A percentile compares a stretch with the other conserved stretches of the same genome.
Evolutionary conservation across 1,140 invertebrate genomes (phyloP).

Genomic region (Formica selysi): DNA sequence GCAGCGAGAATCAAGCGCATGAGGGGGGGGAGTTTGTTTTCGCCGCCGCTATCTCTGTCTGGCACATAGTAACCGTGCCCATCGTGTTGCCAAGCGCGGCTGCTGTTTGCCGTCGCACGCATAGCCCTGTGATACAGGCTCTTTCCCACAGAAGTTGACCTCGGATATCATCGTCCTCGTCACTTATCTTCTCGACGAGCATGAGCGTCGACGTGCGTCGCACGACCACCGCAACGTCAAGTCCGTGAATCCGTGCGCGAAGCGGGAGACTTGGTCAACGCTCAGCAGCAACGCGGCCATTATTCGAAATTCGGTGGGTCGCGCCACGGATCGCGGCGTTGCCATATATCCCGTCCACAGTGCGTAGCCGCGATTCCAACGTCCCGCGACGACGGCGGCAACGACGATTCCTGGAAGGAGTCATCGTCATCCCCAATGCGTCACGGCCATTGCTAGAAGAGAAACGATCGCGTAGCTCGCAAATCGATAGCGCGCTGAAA

Average conservation of each 20-base stretch:
- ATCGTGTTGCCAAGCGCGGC: slow-evolving; percentile 71
- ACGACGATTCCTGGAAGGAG: slow-evolving; percentile 65
- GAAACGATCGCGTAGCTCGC: slow-evolving; percentile 15
- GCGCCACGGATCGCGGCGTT: slow-evolving; percentile 68
- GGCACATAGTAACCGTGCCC: slow-evolving; percentile 64
- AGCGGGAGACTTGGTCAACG: slow-evolving; percentile 26
- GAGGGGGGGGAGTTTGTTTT: slow-evolving; percentile 41
- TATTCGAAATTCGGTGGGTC: slow-evolving; percentile 77
- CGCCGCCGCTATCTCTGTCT: slow-evolving; percentile 38
- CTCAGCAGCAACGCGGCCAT: slow-evolving; percentile 67
- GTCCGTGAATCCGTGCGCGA: not conserved
- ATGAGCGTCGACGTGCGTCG: not conserved
- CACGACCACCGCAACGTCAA: not conserved
- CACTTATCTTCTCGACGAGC: no score
- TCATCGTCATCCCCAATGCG: slow-evolving; percentile 58
- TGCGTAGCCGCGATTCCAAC: slow-evolving; percentile 69
- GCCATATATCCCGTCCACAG: slow-evolving; percentile 57
- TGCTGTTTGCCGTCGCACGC: slow-evolving; percentile 25
- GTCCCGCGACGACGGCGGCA: slow-evolving; percentile 43
- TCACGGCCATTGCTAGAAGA: slow-evolving; percentile 26
- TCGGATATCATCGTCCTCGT: not conserved
- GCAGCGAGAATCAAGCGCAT: not conserved
- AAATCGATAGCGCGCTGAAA: not conserved
- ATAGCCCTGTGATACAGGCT: not conserved
- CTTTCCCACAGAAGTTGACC: not conserved